A percentile compares a stretch with the other conserved stretches of the same genome.
These are phyloP conservation scores for Zygaena filipendulae DNA, from an alignment of 2,888 invertebrate species.

Conservation along the genomic window DNA sequence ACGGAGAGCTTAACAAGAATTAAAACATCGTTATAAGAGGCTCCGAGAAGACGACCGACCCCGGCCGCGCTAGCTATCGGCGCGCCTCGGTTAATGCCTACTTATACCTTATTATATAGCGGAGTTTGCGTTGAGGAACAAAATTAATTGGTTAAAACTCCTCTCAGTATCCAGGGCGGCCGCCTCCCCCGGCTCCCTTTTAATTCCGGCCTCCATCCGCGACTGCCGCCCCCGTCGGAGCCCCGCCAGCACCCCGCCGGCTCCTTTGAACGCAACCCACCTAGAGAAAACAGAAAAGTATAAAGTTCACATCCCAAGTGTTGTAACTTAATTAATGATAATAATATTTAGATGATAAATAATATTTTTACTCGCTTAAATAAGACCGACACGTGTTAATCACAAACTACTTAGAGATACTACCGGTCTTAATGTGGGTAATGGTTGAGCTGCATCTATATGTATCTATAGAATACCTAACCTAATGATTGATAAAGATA, in stretches of 20 bases:
- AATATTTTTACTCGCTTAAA: no score
- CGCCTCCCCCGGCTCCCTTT: constrained; percentile 51
- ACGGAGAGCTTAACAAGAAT: constrained; percentile 69
- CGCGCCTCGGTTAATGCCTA: constrained; percentile 67
- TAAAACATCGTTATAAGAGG: constrained; percentile 66
- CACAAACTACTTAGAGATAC: no score
- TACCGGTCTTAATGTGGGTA: no score
- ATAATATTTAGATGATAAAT: neutral
- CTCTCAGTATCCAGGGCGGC: constrained; percentile 69
- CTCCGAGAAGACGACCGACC: constrained; percentile 51
- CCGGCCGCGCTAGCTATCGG: constrained; percentile 61
- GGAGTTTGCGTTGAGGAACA: constrained; percentile 71
- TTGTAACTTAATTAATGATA: constrained; percentile 61
- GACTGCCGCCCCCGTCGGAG: constrained; percentile 27
- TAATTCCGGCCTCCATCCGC: constrained; percentile 48
- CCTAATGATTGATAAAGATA: no score
- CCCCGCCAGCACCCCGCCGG: constrained; percentile 39
- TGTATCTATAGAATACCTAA: no score
- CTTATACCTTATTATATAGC: constrained; percentile 70
- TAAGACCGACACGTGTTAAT: no score
- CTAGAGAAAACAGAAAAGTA: constrained; percentile 70
- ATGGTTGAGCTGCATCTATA: no score
- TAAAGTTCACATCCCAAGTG: constrained; percentile 49
- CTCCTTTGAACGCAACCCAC: constrained; percentile 70
- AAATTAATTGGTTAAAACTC: constrained; percentile 72